These are phyloP conservation scores for Andrena minutula DNA, from an alignment of 2,888 invertebrate genomes.

Conservation along the genomic window DNA sequence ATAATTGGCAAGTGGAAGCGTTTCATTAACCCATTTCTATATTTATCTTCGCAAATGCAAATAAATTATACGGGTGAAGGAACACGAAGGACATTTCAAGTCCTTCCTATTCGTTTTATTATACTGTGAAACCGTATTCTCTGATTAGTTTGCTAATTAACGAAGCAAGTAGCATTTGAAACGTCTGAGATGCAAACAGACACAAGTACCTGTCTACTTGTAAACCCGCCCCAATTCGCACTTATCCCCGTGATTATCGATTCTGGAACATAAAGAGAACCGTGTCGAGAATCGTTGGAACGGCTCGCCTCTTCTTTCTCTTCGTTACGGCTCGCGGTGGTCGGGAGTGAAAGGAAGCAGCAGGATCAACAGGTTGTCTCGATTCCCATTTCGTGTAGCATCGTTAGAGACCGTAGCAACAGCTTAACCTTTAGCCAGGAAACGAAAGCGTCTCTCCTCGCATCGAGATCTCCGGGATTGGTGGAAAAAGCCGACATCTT, in stretches of 20 bases:
- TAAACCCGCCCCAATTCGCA: background rate
- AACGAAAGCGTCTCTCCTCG: constrained; percentile 62
- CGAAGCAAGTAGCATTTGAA: no score
- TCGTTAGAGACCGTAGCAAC: constrained; percentile 48
- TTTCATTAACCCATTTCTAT: no score
- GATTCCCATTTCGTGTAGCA: constrained; percentile 64
- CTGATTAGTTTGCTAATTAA: no score
- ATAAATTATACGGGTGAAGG: no score
- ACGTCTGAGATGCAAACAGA: no score
- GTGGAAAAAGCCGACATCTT: background rate
- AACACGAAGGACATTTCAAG: no score
- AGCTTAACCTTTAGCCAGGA: constrained; percentile 69
- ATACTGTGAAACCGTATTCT: no score
- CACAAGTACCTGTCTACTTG: no score
- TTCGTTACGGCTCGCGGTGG: constrained; percentile 22
- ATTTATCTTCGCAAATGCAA: no score
- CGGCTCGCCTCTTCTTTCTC: constrained; percentile 26
- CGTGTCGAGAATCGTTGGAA: constrained; percentile 38
- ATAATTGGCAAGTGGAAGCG: no score
- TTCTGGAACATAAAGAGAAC: constrained; percentile 39
- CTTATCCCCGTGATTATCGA: background rate
- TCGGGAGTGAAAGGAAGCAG: constrained; percentile 73
- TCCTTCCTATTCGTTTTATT: no score
- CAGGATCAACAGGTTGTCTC: constrained; percentile 74
- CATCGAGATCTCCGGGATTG: constrained; percentile 62